Conservation (phyloP, 2,113 vertebrate genomes). For the Campylomormyrus numenius region DNA sequence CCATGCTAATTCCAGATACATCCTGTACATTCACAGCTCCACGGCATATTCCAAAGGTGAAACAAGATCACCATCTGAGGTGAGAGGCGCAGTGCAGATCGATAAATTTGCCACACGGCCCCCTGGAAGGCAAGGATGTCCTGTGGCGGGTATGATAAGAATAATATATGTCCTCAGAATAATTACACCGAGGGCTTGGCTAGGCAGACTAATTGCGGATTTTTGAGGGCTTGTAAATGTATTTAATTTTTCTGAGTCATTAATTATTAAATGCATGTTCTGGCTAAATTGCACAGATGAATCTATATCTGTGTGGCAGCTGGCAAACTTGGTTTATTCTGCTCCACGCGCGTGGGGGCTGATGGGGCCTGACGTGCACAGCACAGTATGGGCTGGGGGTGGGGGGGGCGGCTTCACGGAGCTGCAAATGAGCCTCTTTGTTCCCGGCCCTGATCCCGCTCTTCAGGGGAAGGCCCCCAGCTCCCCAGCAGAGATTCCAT, state of each 20-base stretch:
- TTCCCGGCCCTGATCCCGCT: background rate
- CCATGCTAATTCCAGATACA: background rate
- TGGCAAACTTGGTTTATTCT: background rate
- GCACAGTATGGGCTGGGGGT: background rate
- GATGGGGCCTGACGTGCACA: background rate
- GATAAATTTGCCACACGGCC: background rate
- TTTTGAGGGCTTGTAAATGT: background rate
- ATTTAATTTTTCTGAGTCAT: slow-evolving; percentile 2
- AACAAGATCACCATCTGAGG: background rate
- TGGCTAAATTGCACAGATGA: background rate
- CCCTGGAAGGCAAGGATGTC: background rate
- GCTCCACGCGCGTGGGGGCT: background rate
- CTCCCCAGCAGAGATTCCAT: background rate
- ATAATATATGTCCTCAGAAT: background rate
- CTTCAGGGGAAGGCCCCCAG: background rate
- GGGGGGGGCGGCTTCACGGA: background rate
- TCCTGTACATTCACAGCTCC: background rate
- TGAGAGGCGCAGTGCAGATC: background rate
- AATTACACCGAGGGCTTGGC: background rate
- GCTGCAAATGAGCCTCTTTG: background rate
- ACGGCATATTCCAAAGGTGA: background rate
- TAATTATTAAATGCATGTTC: slow-evolving; percentile 7
- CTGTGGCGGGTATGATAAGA: background rate
- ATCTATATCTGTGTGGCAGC: background rate
- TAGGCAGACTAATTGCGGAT: background rate